These are phyloP conservation scores for Glaucidium brasilianum DNA, from an alignment of 2,113 vertebrate species.

Conservation along the genomic window DNA sequence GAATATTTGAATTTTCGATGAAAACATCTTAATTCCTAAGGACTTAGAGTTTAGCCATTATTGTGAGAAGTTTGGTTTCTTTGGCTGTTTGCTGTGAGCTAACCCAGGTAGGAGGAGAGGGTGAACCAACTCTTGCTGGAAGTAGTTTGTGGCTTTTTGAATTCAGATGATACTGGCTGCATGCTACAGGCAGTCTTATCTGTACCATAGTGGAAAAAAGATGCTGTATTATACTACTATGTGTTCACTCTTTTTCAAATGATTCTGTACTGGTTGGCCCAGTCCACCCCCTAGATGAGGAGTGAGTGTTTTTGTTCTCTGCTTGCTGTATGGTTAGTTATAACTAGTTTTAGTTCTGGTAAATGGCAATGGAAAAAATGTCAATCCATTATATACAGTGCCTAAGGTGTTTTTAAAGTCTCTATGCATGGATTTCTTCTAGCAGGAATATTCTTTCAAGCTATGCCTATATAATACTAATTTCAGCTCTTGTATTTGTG, in stretches of 20 bases:
- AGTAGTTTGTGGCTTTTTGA: neutral
- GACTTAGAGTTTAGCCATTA: neutral
- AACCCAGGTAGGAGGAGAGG: neutral
- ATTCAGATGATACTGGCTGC: neutral
- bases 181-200: neutral
- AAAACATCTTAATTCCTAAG: neutral
- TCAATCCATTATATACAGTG: neutral
- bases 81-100: neutral
- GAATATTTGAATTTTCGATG: neutral
- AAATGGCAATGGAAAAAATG: neutral
- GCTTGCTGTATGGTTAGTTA: neutral
- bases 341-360: neutral
- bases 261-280: neutral
- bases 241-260: neutral
- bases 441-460: neutral
- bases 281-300: neutral
- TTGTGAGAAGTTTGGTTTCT: neutral
- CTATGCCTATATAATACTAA: neutral
- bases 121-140: neutral
- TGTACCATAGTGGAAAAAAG: neutral
- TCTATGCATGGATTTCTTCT: neutral
- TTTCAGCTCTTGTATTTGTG: neutral
- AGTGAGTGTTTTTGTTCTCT: neutral
- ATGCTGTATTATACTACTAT: neutral
- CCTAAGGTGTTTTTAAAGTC: neutral